Evolutionary conservation across 2,113 vertebrate species (phyloP).

Genomic region (Protomyctophum bolini): DNA sequence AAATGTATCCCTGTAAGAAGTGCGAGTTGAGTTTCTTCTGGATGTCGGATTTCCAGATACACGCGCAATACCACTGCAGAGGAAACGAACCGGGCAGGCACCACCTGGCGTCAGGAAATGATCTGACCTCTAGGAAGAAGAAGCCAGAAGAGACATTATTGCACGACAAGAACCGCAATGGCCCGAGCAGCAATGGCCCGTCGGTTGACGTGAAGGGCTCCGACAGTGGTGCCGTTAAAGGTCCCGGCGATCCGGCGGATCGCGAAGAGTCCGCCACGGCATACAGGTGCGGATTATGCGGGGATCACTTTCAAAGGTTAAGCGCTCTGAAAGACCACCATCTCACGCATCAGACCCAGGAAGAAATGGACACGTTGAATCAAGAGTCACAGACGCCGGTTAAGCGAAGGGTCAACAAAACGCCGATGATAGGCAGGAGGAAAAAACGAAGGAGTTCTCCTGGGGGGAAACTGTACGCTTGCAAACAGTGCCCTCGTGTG

Average conservation of each 20-base stretch:
- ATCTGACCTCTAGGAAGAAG: slow-evolving; percentile 39
- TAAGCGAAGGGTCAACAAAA: slow-evolving; percentile 45
- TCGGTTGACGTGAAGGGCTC: slow-evolving; percentile 46
- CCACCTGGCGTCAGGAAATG: slow-evolving; percentile 39
- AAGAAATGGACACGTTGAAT: slow-evolving; percentile 67
- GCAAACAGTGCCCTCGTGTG: slow-evolving; percentile 78
- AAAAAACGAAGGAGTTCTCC: slow-evolving; percentile 50
- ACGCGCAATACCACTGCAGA: slow-evolving; percentile 75
- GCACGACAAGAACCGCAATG: slow-evolving; percentile 36
- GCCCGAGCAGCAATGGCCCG: slow-evolving; percentile 45
- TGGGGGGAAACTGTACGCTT: slow-evolving; percentile 73
- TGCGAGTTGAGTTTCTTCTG: slow-evolving; percentile 80
- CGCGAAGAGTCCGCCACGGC: slow-evolving; percentile 50
- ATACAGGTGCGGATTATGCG: slow-evolving; percentile 80
- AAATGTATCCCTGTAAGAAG: slow-evolving; percentile 75
- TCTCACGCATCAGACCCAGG: slow-evolving; percentile 69
- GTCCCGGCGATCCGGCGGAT: slow-evolving; percentile 21
- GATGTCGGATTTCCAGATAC: slow-evolving; percentile 81
- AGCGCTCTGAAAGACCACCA: slow-evolving; percentile 75
- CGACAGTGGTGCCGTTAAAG: slow-evolving; percentile 30
- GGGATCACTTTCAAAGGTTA: slow-evolving; percentile 73
- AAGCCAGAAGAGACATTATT: slow-evolving; percentile 17
- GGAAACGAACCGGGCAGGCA: slow-evolving; percentile 51
- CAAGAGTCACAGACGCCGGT: slow-evolving; percentile 50
- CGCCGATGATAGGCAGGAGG: slow-evolving; percentile 28